A percentile compares a stretch with the other conserved stretches of the same genome.
Conservation (phyloP, 1,140 invertebrate species). For the Colletes latitarsis region DNA sequence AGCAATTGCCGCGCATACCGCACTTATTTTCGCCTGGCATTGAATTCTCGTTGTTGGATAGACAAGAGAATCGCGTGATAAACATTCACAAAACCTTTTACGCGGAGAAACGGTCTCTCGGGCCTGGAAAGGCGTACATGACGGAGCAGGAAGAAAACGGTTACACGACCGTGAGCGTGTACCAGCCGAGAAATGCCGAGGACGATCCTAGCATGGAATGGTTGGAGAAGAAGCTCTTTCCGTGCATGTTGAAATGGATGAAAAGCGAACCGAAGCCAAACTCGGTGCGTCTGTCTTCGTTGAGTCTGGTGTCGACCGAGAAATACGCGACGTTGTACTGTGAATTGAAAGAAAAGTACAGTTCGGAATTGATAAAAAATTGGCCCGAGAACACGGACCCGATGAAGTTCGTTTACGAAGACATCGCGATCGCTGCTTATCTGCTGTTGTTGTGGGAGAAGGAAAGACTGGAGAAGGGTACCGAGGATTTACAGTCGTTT, state of each 20-base stretch:
- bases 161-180: conserved; percentile 56
- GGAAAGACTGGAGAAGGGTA: conserved; percentile 77
- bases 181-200: conserved; percentile 51
- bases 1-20: conserved; percentile 73
- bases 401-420: conserved; percentile 97
- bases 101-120: conserved; percentile 66
- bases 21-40: conserved; percentile 71
- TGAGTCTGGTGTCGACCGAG: conserved; percentile 86
- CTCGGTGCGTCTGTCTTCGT: conserved; percentile 82
- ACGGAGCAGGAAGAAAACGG: conserved; percentile 57
- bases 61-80: conserved; percentile 50
- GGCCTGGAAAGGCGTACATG: conserved; percentile 66
- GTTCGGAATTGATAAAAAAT: conserved; percentile 85
- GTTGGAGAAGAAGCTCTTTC: conserved; percentile 82
- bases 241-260: conserved; percentile 87
- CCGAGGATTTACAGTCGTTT: conserved; percentile 85
- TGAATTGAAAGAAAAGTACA: conserved; percentile 91
- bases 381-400: conserved; percentile 97
- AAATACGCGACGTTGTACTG: conserved; percentile 89
- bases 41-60: conserved; percentile 70
- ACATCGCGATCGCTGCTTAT: conserved; percentile 97
- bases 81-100: conserved; percentile 59
- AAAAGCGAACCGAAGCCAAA: conserved; percentile 67
- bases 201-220: conserved; percentile 78
- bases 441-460: conserved; percentile 90